Base-by-base conservation (phyloP, 2,888 invertebrate species). In the Tupiocoris notatus region DNA sequence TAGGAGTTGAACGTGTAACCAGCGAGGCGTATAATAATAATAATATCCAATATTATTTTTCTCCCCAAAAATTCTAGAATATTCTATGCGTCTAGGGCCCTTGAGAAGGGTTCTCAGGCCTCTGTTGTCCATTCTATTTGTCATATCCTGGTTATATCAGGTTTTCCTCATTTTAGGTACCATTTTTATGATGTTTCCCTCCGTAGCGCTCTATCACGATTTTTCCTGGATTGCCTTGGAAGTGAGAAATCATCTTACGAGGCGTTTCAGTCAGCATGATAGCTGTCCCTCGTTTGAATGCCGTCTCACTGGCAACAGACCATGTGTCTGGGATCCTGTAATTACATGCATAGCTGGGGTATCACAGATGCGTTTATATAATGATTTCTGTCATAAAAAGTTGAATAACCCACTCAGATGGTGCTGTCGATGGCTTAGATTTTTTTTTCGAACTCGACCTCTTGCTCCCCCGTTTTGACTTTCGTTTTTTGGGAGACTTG, bases 191-290 rank as follows among this genome's bases (percentile, higher is more conserved):
- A 21, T 59, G 68, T 39, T 67, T 75, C 18, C 73, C 77, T 24
- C 75, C 65, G 70, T 75, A 77, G n/a, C 77, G 61, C 16, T 75
- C 75, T 16, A 77, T 57, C 3, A 16, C 2, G 3, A 77, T 63
- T 64, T 62, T 63, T 3, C 74, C 25, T 7, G 63, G 65, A 21
- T 20, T 66, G 2, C 65, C 57, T 25, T 73, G 70, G 57, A 75
- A 68, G 0, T 64, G 20, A 1, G 22, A 56, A 20, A 77, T 61
- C 56, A 77, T 54, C 23, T 70, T 56, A 12, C 24, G 24, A 1
- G 75, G 70, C 7, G 68, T 70, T 25, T 63, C 57, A n/a, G 75
- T 16, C 16, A 75, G 58, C 57, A 76, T 61, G 24, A 75, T 20
- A 7, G 75, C 76, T 18, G 24, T 65, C 9, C 77, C 77, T 21